Conservation (phyloP, 2,113 vertebrate genomes). For the Perognathus longimembris region DNA sequence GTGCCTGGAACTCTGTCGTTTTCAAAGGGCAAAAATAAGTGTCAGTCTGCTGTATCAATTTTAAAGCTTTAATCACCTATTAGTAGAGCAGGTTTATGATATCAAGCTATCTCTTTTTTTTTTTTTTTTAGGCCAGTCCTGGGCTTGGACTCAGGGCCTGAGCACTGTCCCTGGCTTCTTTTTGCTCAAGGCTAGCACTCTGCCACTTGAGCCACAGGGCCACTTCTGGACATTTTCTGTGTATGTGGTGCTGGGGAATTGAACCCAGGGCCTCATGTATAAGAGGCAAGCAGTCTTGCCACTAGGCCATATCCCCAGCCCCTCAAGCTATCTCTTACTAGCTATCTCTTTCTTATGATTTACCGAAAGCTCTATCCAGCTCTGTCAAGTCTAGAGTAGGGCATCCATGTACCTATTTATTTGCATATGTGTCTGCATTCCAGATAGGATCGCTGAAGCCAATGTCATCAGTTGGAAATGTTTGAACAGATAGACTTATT, state of each 20-base stretch:
- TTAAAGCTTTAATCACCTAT: not conserved
- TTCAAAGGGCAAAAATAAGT: slow-evolving; percentile 15
- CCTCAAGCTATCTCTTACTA: too few relatives aligned
- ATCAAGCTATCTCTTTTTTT: too few relatives aligned
- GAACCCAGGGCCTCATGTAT: too few relatives aligned
- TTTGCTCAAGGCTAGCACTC: too few relatives aligned
- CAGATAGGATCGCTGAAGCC: not conserved
- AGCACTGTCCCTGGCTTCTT: too few relatives aligned
- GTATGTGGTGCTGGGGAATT: too few relatives aligned
- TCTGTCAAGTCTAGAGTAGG: not conserved
- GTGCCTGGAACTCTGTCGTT: not conserved
- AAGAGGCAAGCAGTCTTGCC: too few relatives aligned
- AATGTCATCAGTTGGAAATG: not conserved
- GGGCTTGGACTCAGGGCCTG: too few relatives aligned
- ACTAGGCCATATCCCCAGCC: too few relatives aligned
- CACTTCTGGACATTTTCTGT: too few relatives aligned
- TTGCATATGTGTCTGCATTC: not conserved
- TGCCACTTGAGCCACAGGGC: too few relatives aligned
- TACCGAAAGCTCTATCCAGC: not conserved
- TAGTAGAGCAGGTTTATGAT: not conserved
- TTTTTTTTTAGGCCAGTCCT: too few relatives aligned
- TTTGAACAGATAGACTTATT: not conserved
- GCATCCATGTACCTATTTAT: not conserved
- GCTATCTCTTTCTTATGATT: not conserved
- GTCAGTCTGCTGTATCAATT: not conserved